A percentile compares a stretch with the other conserved stretches of the same genome.
Conservation (phyloP, 2,113 vertebrate species). For the Istiophorus platypterus region DNA sequence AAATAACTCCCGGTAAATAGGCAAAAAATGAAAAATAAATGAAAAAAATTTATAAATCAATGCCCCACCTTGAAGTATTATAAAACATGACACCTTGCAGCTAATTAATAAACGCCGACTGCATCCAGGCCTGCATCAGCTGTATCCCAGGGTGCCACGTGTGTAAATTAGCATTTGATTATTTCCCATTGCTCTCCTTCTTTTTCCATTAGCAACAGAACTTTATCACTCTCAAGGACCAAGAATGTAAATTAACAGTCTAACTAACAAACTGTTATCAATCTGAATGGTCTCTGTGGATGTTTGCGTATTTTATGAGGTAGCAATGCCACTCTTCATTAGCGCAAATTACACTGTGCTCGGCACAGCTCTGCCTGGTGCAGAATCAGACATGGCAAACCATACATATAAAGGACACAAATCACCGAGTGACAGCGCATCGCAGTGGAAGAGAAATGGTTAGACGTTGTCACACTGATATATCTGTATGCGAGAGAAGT, state of each 20-base stretch:
- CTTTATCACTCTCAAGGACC: slow-evolving; percentile 36
- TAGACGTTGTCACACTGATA: slow-evolving; percentile 22
- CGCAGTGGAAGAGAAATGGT: slow-evolving; percentile 16
- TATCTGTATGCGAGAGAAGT: slow-evolving; percentile 32
- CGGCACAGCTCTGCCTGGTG: not conserved
- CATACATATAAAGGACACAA: not conserved
- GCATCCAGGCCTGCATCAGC: slow-evolving; percentile 37
- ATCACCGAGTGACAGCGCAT: not conserved
- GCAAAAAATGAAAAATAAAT: too few species aligned
- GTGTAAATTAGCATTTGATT: slow-evolving; percentile 62
- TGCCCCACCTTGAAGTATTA: slow-evolving; percentile 21
- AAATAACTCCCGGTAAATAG: slow-evolving; percentile 2
- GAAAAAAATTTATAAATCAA: not conserved
- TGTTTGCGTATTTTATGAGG: slow-evolving; percentile 27
- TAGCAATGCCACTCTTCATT: slow-evolving; percentile 26
- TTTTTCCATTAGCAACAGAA: slow-evolving; percentile 44
- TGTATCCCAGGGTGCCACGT: slow-evolving; percentile 46
- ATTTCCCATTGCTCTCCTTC: slow-evolving; percentile 56
- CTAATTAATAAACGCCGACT: slow-evolving; percentile 47
- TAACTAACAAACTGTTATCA: slow-evolving; percentile 52
- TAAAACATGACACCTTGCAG: slow-evolving; percentile 26
- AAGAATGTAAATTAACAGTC: slow-evolving; percentile 58
- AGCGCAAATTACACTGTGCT: slow-evolving; percentile 29
- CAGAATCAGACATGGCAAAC: slow-evolving; percentile 22
- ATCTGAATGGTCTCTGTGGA: slow-evolving; percentile 46